Evolutionary conservation across 2,113 vertebrate genomes (phyloP).

Genomic region (Orthonyx spaldingii): DNA sequence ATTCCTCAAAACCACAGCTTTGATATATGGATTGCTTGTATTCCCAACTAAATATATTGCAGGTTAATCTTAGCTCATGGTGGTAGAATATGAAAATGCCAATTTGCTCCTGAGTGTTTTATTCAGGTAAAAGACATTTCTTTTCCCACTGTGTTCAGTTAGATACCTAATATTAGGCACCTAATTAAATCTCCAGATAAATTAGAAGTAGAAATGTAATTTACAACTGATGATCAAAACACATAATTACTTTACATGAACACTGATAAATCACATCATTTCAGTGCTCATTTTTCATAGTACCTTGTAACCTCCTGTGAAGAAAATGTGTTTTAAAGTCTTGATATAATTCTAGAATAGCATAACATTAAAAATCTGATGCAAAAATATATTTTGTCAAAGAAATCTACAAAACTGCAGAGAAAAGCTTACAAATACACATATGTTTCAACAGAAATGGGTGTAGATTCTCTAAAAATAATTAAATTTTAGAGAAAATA

Average conservation of each 20-base stretch:
- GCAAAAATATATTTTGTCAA: not conserved
- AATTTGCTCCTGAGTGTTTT: not conserved
- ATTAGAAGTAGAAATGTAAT: not conserved
- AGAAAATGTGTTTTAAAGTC: not conserved
- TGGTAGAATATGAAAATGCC: not conserved
- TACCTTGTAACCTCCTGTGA: not conserved
- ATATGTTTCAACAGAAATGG: not conserved
- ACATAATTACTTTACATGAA: not conserved
- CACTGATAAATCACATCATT: not conserved
- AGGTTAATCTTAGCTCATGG: not conserved
- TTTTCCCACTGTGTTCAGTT: not conserved
- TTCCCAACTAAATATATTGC: not conserved
- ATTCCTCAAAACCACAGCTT: not conserved
- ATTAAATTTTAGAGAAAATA: not conserved
- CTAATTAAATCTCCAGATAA: not conserved
- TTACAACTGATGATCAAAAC: not conserved
- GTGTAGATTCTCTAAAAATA: not conserved
- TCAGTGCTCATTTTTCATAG: not conserved
- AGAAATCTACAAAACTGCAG: not conserved
- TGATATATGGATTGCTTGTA: not conserved
- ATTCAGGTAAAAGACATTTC: not conserved
- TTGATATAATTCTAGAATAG: not conserved
- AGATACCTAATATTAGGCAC: not conserved
- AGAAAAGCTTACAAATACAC: not conserved
- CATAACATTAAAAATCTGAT: not conserved